These are phyloP conservation scores for Phyllotis vaccarum DNA, from an alignment of 2,797 vertebrate genomes.

Conservation along the genomic window DNA sequence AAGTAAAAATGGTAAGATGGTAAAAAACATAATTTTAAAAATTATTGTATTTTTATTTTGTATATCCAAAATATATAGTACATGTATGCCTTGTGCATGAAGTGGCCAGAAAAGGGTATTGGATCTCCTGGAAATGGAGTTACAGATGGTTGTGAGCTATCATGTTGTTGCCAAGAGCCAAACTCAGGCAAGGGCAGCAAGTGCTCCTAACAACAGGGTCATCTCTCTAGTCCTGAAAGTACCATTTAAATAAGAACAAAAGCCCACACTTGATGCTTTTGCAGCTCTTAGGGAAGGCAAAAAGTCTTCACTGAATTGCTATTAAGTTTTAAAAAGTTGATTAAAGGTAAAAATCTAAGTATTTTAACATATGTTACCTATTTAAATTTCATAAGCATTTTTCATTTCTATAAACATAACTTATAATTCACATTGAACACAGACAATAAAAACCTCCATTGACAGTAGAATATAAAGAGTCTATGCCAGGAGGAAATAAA, in stretches of 20 bases:
- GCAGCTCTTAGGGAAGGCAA: not conserved
- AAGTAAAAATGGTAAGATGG: not conserved
- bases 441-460: not conserved
- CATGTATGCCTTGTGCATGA: not conserved
- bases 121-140: not conserved
- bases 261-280: not conserved
- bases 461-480: not conserved
- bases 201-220: not conserved
- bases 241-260: not conserved
- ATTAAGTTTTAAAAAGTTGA: conserved; percentile 33
- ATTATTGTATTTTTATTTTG: not conserved
- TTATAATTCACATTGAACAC: conserved; percentile 21
- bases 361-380: conserved; percentile 26
- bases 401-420: conserved; percentile 47
- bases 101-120: not conserved
- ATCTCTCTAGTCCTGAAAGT: not conserved
- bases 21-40: conserved; percentile 30
- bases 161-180: not conserved
- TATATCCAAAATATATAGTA: no score
- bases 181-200: not conserved
- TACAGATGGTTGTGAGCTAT: not conserved
- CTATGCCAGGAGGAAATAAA: conserved; percentile 10
- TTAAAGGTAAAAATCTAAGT: conserved; percentile 11
- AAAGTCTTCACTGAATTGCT: not conserved
- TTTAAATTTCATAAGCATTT: conserved; percentile 10